A percentile compares a stretch with the other conserved stretches of the same genome.
Conservation (phyloP, 2,888 invertebrate genomes). For the Gortyna flavago region DNA sequence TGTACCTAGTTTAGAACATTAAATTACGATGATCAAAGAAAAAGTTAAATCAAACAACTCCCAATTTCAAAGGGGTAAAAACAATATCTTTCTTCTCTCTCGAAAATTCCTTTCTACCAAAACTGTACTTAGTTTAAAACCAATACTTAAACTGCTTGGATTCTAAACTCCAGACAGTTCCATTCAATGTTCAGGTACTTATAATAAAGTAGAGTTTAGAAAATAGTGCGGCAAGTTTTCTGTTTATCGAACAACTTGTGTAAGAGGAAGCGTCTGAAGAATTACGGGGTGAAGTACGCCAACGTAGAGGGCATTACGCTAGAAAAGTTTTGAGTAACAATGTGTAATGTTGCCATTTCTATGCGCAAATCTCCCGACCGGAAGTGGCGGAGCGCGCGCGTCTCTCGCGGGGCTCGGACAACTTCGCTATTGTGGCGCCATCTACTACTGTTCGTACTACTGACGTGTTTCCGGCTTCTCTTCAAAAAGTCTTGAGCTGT, state of each 20-base stretch:
- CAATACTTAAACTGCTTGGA: neutral
- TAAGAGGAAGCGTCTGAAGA: slow-evolving; percentile 79
- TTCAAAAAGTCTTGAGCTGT: slow-evolving; percentile 88
- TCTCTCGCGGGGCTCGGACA: slow-evolving; percentile 77
- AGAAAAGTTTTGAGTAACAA: slow-evolving; percentile 88
- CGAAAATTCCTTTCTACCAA: neutral
- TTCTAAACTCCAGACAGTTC: slow-evolving; percentile 24
- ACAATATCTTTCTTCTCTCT: neutral
- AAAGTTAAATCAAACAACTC: neutral
- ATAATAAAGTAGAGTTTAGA: slow-evolving; percentile 59
- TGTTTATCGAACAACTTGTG: slow-evolving; percentile 80
- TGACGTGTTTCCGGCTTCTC: slow-evolving; percentile 88
- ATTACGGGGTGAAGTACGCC: slow-evolving; percentile 82
- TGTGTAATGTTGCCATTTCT: slow-evolving; percentile 89
- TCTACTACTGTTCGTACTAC: slow-evolving; percentile 86
- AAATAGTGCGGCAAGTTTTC: slow-evolving; percentile 71
- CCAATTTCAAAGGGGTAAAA: neutral
- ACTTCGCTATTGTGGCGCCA: slow-evolving; percentile 87
- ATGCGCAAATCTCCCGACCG: slow-evolving; percentile 85
- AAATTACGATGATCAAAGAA: neutral
- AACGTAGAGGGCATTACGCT: slow-evolving; percentile 83
- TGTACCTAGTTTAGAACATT: neutral
- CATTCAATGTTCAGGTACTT: slow-evolving; percentile 48
- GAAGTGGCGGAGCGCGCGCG: slow-evolving; percentile 79
- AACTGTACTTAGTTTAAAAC: slow-evolving; percentile 20